phyloP scores from a whole-genome alignment of 1,140 invertebrate species.

The Leptinotarsa defecta region DNA sequence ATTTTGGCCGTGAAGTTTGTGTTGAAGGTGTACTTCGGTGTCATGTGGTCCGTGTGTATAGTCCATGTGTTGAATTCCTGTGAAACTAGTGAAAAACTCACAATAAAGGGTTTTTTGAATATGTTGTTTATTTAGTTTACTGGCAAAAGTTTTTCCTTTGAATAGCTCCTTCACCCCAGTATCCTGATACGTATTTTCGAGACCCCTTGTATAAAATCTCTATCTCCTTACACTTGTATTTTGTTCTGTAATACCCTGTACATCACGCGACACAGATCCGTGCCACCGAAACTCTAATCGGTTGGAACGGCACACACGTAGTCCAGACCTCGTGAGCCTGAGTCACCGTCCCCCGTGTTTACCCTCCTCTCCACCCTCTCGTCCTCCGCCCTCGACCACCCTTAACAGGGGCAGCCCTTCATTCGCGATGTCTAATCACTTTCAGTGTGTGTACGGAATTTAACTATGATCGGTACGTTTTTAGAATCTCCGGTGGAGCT shows the following conservation, averaged over 20 bases:
- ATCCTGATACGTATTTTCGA: neutral
- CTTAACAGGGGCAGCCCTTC: constrained; percentile 41
- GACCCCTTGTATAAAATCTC: constrained; percentile 2
- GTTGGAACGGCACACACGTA: constrained; percentile 5
- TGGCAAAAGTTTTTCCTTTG: no score
- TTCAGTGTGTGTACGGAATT: constrained; percentile 44
- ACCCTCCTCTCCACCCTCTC: constrained; percentile 33
- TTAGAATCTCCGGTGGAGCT: neutral
- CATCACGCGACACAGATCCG: constrained; percentile 11
- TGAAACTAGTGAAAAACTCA: no score
- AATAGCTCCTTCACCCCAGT: no score
- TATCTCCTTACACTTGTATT: neutral
- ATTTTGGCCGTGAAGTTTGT: no score
- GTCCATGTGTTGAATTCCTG: no score
- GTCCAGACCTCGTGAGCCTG: constrained; percentile 31
- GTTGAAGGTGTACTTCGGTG: no score
- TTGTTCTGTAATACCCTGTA: constrained; percentile 3
- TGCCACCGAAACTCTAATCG: constrained; percentile 11
- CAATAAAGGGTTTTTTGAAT: no score
- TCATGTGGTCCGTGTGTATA: no score
- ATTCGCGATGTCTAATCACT: constrained; percentile 47
- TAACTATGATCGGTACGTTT: constrained; percentile 38
- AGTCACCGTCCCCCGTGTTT: constrained; percentile 41
- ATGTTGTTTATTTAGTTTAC: no score
- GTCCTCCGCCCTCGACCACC: constrained; percentile 25